Conservation (phyloP, 2,888 invertebrate species). For the Idaea aversata region DNA sequence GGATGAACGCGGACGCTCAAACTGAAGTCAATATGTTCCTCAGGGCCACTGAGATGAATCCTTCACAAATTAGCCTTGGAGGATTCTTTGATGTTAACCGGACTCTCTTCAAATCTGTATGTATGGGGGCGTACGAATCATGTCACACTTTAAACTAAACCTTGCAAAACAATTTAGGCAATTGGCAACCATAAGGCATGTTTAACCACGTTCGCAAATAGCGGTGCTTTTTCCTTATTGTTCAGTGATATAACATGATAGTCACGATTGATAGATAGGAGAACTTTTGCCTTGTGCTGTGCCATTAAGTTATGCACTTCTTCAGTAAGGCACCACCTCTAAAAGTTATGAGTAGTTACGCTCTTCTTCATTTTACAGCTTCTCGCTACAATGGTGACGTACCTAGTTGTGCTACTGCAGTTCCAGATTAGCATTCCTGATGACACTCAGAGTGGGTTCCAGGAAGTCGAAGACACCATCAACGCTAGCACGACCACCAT, state of each 20-base stretch:
- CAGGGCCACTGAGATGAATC: conserved; percentile 88
- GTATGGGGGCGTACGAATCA: neutral
- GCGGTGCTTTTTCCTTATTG: too few species aligned
- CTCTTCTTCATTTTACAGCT: conserved; percentile 66
- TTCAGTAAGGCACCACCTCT: too few species aligned
- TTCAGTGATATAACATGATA: too few species aligned
- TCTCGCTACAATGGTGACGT: conserved; percentile 88
- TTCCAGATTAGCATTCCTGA: conserved; percentile 89
- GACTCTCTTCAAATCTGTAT: conserved; percentile 83
- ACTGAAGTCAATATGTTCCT: conserved; percentile 89
- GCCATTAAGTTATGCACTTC: too few species aligned
- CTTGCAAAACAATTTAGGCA: too few species aligned
- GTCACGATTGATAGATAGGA: too few species aligned
- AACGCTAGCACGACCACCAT: conserved; percentile 39
- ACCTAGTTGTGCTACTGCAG: conserved; percentile 86
- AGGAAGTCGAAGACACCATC: conserved; percentile 28
- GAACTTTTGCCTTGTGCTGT: too few species aligned
- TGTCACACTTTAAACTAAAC: too few species aligned
- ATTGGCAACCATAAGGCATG: too few species aligned
- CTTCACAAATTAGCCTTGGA: conserved; percentile 86
- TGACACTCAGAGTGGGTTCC: conserved; percentile 46
- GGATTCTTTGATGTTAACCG: conserved; percentile 87
- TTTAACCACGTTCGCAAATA: too few species aligned
- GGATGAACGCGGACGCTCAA: conserved; percentile 88
- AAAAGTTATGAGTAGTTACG: neutral